Conservation (phyloP, 2,113 vertebrate genomes). For the Acrocephalus arundinaceus region DNA sequence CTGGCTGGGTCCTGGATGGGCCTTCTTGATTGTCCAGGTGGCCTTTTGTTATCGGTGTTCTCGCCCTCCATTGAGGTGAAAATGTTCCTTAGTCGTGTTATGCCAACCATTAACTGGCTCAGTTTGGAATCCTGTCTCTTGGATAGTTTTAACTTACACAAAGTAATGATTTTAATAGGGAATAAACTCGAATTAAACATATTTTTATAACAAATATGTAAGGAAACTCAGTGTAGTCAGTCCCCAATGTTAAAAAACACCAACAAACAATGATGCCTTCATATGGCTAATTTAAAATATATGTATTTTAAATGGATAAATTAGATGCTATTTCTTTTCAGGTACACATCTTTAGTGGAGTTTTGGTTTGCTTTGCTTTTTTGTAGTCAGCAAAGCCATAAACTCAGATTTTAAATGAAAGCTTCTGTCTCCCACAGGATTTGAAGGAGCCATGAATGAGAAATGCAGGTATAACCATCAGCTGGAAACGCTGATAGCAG, state of each 20-base stretch:
- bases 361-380: neutral
- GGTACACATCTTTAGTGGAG: neutral
- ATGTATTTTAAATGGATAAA: neutral
- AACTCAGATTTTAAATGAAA: neutral
- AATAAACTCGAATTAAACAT: no score
- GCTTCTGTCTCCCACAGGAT: neutral
- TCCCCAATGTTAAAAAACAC: neutral
- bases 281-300: neutral
- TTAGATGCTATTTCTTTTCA: neutral
- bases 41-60: no score
- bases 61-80: no score
- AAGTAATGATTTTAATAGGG: no score
- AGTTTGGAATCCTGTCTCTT: no score
- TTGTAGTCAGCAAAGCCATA: neutral
- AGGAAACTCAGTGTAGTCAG: neutral
- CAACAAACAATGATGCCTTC: neutral
- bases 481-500: neutral
- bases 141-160: no score
- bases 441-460: neutral
- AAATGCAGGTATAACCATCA: neutral
- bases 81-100: no score
- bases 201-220: no score
- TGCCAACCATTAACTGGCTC: no score
- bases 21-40: no score
- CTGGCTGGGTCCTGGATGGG: no score